Base-by-base conservation (phyloP, 1,140 invertebrate species). In the Pinna nobilis region DNA sequence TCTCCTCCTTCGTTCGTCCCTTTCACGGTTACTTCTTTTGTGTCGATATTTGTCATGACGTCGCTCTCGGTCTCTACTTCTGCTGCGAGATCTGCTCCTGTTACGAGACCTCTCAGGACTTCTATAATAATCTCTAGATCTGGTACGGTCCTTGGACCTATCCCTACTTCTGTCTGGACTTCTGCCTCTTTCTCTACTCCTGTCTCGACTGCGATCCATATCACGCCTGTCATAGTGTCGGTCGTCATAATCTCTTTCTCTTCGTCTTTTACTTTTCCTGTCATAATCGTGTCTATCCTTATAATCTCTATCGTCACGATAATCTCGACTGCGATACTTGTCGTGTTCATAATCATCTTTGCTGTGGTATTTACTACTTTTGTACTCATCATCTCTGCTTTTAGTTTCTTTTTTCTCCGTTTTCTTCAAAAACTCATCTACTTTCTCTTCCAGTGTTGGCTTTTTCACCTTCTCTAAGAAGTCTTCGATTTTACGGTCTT, bases 131-230 rank as follows among this genome's bases (percentile, higher is more conserved):
- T 39, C 35, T 60, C 68, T 44, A n/a, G 68, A 69, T 61, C 76
- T 65, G 15, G 64, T 53, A 39, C 70, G 39, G 18, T 63, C 44
- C 1, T 70, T 61, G 35, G 57, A 68, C 64, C 75, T 73, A 11
- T 74, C 72, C 49, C 74, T 64, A 44, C 59, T 55, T 47, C 70
- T 63, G 2, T 57, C 57, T n/a, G n/a, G n/a, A n/a, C n/a, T n/a
- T n/a, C n/a, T n/a, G 5, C 70, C 68, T 41, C 53, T 41, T 57
- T 66, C 69, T 67, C 76, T 76, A 9, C 74, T 64, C 61, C 78
- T 72, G 33, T 76, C 76, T 44, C 76, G 50, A 64, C 75, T 68
- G 30, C 69, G 61, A 2, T 76, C 70, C 53, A 72, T 72, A 30
- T 76, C 71, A 37, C 76, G 49, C 59, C 72, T 68, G 20, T 63